Conservation (phyloP, 2,888 invertebrate species). For the Meliscaeva auricollis region DNA sequence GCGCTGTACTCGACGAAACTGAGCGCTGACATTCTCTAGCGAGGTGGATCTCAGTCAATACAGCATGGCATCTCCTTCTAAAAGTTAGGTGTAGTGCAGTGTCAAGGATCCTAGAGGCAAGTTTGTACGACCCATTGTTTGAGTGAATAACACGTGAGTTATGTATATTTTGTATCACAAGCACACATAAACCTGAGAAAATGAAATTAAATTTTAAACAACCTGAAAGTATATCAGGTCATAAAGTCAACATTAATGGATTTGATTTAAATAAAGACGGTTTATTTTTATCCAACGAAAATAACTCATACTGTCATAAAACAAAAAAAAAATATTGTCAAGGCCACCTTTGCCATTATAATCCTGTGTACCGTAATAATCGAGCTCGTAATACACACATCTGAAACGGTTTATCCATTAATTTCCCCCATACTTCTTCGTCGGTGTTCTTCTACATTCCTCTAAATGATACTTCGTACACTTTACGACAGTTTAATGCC, state of each 20-base stretch:
- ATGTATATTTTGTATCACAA: too few relatives aligned
- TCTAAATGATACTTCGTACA: slow-evolving; percentile 21
- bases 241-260: slow-evolving; percentile 8
- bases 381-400: slow-evolving; percentile 41
- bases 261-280: not conserved
- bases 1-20: too few relatives aligned
- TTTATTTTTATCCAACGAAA: not conserved
- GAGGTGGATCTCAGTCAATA: too few relatives aligned
- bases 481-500: slow-evolving; percentile 43
- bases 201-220: not conserved
- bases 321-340: slow-evolving; percentile 24
- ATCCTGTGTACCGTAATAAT: slow-evolving; percentile 44
- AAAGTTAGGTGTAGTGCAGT: too few relatives aligned
- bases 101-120: too few relatives aligned
- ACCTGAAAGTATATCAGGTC: not conserved
- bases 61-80: too few relatives aligned
- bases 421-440: slow-evolving; percentile 1
- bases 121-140: too few relatives aligned
- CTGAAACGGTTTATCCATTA: slow-evolving; percentile 30
- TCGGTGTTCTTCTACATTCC: not conserved
- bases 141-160: too few relatives aligned
- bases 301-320: not conserved
- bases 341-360: slow-evolving; percentile 61
- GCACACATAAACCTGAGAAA: too few relatives aligned
- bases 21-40: too few relatives aligned